These are phyloP conservation scores for Callopanchax toddi DNA, from an alignment of 2,113 vertebrate species.

Conservation along the genomic window DNA sequence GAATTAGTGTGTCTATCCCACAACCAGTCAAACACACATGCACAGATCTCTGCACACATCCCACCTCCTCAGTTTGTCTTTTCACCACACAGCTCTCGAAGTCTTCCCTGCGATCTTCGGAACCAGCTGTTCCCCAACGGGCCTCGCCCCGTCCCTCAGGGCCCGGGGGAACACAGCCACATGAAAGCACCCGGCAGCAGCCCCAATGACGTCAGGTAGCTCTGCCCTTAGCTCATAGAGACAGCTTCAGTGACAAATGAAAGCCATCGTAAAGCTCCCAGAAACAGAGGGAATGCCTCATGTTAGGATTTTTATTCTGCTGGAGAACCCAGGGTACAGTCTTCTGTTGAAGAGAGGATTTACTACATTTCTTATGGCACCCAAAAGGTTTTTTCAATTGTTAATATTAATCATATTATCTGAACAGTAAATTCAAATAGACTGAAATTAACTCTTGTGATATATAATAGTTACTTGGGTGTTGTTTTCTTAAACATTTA, in stretches of 20 bases:
- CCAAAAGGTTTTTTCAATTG: no score
- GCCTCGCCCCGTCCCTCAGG: slow-evolving; percentile 82
- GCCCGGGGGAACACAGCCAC: slow-evolving; percentile 81
- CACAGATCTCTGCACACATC: slow-evolving; percentile 30
- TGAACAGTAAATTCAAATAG: no score
- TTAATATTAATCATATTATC: background rate
- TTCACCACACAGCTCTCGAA: slow-evolving; percentile 91
- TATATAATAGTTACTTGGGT: no score
- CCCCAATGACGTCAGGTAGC: slow-evolving; percentile 95
- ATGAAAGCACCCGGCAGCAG: slow-evolving; percentile 86
- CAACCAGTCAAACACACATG: slow-evolving; percentile 30
- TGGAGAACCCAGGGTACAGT: background rate
- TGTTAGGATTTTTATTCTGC: background rate
- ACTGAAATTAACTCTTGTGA: no score
- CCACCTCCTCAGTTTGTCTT: slow-evolving; percentile 82
- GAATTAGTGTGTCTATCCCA: slow-evolving; percentile 26
- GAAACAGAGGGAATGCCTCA: slow-evolving; percentile 16
- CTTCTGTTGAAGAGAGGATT: background rate
- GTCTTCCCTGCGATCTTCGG: slow-evolving; percentile 88
- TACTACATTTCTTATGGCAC: background rate
- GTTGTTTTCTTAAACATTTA: no score
- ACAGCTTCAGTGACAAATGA: background rate
- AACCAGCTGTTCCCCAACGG: slow-evolving; percentile 85
- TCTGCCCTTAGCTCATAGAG: slow-evolving; percentile 34
- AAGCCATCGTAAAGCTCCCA: background rate